Evolutionary conservation across 2,888 invertebrate genomes (phyloP).

Genomic region (Bimastos eiseni): DNA sequence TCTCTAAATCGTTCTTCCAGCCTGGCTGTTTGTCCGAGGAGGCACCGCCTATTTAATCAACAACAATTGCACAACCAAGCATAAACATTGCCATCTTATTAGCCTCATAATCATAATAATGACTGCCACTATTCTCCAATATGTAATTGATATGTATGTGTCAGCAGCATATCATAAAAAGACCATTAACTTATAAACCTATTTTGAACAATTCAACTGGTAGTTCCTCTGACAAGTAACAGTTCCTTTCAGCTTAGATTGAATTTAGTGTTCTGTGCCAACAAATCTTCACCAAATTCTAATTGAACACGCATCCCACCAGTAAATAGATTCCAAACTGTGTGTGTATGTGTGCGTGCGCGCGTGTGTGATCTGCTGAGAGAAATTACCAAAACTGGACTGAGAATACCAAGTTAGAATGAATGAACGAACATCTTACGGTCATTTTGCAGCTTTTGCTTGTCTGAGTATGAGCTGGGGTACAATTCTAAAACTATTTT

Average conservation of each 20-base stretch:
- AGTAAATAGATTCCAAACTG: background rate
- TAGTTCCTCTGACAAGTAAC: background rate
- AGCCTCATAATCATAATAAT: background rate
- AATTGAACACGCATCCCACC: background rate
- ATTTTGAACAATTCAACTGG: background rate
- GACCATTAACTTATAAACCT: background rate
- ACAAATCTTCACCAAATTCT: background rate
- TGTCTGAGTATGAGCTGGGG: too few species aligned
- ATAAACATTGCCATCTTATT: background rate
- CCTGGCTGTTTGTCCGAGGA: background rate
- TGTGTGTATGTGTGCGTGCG: background rate
- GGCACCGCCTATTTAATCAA: background rate
- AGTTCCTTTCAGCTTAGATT: background rate
- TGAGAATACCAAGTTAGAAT: too few species aligned
- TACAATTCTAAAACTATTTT: too few species aligned
- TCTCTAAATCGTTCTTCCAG: conserved; percentile 21
- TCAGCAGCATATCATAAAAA: background rate
- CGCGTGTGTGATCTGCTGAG: background rate
- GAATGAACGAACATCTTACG: too few species aligned
- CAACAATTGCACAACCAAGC: background rate
- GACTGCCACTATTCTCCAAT: background rate
- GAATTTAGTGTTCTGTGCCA: background rate
- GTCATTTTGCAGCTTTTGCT: too few species aligned
- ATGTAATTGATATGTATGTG: background rate
- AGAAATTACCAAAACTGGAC: too few species aligned